Percentiles rank a stretch among this genome's conserved stretches.
Conservation (phyloP, 2,888 invertebrate species). For the Eupithecia vulgata region DNA sequence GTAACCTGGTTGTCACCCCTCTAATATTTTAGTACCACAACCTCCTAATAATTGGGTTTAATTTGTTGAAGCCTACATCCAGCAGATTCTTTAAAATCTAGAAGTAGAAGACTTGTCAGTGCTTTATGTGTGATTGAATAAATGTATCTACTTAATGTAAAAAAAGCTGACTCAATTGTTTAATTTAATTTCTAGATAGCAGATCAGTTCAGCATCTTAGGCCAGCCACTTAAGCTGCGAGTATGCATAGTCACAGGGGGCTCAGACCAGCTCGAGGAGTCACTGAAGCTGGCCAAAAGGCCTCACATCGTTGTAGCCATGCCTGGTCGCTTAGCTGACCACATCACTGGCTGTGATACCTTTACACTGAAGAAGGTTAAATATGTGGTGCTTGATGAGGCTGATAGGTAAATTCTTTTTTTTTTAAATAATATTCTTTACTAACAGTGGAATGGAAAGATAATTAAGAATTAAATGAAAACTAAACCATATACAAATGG, state of each 20-base stretch:
- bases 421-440: not conserved
- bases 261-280: constrained; percentile 95
- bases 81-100: not conserved
- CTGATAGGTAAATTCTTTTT: constrained; percentile 87
- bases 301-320: constrained; percentile 99
- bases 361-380: constrained; percentile 91
- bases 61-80: not conserved
- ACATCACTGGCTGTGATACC: constrained; percentile 93
- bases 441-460: not conserved
- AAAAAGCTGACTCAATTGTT: not conserved
- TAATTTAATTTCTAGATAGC: constrained; percentile 87
- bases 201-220: constrained; percentile 96
- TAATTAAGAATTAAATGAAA: not conserved
- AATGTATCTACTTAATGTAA: too few species aligned
- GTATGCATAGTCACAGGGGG: constrained; percentile 97
- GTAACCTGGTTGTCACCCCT: not conserved
- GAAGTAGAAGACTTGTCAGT: not conserved
- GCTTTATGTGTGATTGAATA: too few species aligned
- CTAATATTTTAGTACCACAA: not conserved
- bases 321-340: constrained; percentile 97
- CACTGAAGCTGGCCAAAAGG: constrained; percentile 89
- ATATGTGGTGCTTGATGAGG: constrained; percentile 97
- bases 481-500: not conserved
- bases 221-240: constrained; percentile 92
- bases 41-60: not conserved